Conservation (phyloP, 1,140 invertebrate species). For the Carcinoscorpius rotundicauda region DNA sequence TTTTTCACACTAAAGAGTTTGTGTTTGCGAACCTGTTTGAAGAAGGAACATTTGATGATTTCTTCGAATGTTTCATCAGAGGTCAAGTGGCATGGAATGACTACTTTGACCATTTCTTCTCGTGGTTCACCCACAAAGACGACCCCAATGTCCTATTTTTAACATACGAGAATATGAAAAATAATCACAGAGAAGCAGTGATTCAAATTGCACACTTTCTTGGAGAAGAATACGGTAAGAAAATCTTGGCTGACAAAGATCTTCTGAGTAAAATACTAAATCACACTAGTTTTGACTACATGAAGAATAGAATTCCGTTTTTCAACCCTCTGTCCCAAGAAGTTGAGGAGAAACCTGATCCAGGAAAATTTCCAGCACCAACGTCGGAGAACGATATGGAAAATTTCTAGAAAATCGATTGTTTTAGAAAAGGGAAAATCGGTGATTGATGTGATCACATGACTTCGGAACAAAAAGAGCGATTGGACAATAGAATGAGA, state of each 20-base stretch:
- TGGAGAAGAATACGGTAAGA: conserved; percentile 16
- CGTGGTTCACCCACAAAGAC: conserved; percentile 27
- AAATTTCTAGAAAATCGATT: background rate
- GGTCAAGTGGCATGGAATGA: conserved; percentile 31
- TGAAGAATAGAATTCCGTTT: background rate
- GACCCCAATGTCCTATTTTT: conserved; percentile 31
- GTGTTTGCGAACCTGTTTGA: no score
- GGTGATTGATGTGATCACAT: conserved; percentile 4
- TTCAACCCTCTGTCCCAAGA: background rate
- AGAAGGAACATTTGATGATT: conserved; percentile 24
- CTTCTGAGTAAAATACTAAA: no score
- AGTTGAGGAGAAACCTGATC: background rate
- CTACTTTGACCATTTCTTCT: conserved; percentile 31
- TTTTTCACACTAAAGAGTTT: conserved; percentile 4
- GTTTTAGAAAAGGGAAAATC: conserved; percentile 7
- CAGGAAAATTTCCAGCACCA: no score
- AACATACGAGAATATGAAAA: conserved; percentile 23
- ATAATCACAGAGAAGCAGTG: conserved; percentile 2
- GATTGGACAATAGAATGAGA: background rate
- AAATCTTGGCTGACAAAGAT: background rate
- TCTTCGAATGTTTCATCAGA: conserved; percentile 29
- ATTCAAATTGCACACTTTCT: conserved; percentile 30
- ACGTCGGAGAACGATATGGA: no score
- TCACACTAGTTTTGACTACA: background rate
- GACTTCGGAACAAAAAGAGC: background rate